Evolutionary conservation across 1,140 invertebrate species (phyloP), one percentile per base, ranked within the genome.

Genomic region (Grapholita molesta): DNA sequence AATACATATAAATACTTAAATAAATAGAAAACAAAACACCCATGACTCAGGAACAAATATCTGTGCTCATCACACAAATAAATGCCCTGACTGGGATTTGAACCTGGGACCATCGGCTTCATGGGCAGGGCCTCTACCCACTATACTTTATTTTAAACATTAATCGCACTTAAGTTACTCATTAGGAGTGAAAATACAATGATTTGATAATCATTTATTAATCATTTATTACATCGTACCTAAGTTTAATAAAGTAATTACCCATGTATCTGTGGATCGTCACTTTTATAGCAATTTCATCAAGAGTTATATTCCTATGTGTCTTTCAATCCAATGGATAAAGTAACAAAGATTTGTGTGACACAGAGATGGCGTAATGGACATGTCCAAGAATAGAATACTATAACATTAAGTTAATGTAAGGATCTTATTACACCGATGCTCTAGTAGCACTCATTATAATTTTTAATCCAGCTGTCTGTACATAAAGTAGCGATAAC

Each of bases 401-500:
- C 42, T 48, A 28, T 61, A 61, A 61, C 12, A 30, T n/a, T 15
- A 61, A 30, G 55, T 61, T 61, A 61, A 61, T 61, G 55, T 61
- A 61, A 61, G 55, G 55, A 61, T 61, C 69, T 69, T 73, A 71
- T 73, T 74, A 76, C 64, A 21, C 61, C 9, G 30, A 30, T 68
- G 68, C 53, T 69, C 66, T 68, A 71, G 30, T 42, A 69, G 52
- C 55, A 69, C 77, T 77, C 67, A 79, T 80, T 80, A 76, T 69
- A 77, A 76, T 80, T 77, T 79, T 80, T 76, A 76, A 80, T 77
- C 71, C 52, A n/a, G 48, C 53, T 69, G 52, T 69, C 66, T 69
- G 70, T 68, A 76, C 74, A 74, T 76, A 77, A 79, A 76, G 69
- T 67, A 76, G 69, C 70, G 72, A 78, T 75, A 73, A 76, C 73